Conservation (phyloP, 2,888 invertebrate genomes). For the Acleris literana region DNA sequence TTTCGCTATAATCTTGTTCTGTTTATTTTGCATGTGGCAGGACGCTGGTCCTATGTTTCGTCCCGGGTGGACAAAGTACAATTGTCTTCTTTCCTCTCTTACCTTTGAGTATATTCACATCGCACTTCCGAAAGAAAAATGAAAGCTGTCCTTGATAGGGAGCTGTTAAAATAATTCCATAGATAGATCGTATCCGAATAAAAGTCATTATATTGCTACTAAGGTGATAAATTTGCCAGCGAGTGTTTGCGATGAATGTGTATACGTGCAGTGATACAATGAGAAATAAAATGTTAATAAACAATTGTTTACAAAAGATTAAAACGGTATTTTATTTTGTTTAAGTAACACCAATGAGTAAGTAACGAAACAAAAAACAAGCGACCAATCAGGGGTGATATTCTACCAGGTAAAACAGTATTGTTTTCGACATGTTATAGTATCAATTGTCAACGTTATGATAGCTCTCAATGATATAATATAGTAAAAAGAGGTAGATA, state of each 20-base stretch:
- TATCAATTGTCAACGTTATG: no score
- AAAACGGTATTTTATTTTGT: conserved; percentile 65
- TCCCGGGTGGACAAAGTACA: conserved; percentile 60
- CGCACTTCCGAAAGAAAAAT: conserved; percentile 79
- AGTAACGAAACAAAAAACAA: background rate
- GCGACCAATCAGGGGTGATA: background rate
- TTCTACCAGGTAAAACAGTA: no score
- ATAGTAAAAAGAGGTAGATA: no score
- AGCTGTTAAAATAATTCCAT: conserved; percentile 73
- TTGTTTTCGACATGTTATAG: no score
- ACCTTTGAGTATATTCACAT: conserved; percentile 80
- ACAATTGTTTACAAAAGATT: conserved; percentile 85
- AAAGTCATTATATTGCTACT: conserved; percentile 77
- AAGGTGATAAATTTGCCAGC: conserved; percentile 70
- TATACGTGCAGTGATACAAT: conserved; percentile 75
- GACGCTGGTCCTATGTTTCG: conserved; percentile 55
- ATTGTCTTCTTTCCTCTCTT: conserved; percentile 50
- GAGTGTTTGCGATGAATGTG: conserved; percentile 74
- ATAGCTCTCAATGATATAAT: no score
- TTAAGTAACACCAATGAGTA: no score
- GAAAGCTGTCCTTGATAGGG: conserved; percentile 70
- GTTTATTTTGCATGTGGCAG: conserved; percentile 71
- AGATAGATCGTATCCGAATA: conserved; percentile 70
- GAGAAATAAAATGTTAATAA: conserved; percentile 84
- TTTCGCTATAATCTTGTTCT: conserved; percentile 67